phyloP scores from a whole-genome alignment of 2,888 invertebrate species.

The Drosophila meridionalis region DNA sequence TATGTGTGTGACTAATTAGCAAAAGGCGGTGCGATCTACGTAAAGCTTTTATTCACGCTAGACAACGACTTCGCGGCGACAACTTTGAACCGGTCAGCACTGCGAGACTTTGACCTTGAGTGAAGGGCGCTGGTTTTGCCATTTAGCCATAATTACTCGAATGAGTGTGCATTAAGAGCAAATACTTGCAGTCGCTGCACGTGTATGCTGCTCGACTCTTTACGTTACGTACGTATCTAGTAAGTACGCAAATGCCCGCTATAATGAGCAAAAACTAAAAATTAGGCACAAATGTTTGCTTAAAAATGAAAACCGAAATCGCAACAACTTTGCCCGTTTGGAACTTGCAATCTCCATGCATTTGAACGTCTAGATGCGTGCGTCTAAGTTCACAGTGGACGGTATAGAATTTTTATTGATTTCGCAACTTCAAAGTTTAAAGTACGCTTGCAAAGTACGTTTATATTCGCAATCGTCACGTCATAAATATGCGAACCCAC shows the following conservation, averaged over 20 bases:
- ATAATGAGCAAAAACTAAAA: slow-evolving; percentile 4
- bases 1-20: slow-evolving; percentile 48
- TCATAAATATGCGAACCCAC: background rate
- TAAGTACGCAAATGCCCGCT: background rate
- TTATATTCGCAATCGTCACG: slow-evolving; percentile 8
- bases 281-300: background rate
- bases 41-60: slow-evolving; percentile 52
- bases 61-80: slow-evolving; percentile 42
- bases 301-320: slow-evolving; percentile 15
- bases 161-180: slow-evolving; percentile 52
- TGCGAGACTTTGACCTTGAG: slow-evolving; percentile 65
- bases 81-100: slow-evolving; percentile 64
- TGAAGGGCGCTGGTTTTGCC: slow-evolving; percentile 70
- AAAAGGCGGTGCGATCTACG: slow-evolving; percentile 39
- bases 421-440: slow-evolving; percentile 52
- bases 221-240: slow-evolving; percentile 4
- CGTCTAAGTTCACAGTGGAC: background rate
- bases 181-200: slow-evolving; percentile 42
- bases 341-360: slow-evolving; percentile 13
- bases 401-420: background rate
- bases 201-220: slow-evolving; percentile 29
- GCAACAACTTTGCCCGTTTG: slow-evolving; percentile 17
- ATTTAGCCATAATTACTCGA: slow-evolving; percentile 66
- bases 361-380: background rate
- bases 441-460: slow-evolving; percentile 18